Percentiles rank a stretch among this genome's conserved stretches.
These are phyloP conservation scores for Acanthornis magna DNA, from an alignment of 2,797 vertebrate genomes.

Conservation along the genomic window DNA sequence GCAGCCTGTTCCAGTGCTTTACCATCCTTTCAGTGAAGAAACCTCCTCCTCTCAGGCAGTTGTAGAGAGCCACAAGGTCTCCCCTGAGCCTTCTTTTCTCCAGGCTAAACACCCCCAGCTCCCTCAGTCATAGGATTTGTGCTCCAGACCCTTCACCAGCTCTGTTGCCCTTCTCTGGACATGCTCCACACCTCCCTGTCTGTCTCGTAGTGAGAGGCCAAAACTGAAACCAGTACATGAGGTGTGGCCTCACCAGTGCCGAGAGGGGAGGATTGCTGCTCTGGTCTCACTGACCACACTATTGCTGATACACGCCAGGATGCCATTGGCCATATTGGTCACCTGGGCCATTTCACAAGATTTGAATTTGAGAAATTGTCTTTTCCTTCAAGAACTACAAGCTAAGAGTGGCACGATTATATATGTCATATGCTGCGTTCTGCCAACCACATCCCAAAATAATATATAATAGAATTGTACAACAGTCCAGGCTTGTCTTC, in stretches of 20 bases:
- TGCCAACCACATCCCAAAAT: rapidly evolving
- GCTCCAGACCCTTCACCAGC: background rate
- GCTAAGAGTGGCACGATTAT: background rate
- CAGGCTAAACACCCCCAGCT: background rate
- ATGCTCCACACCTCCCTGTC: rapidly evolving
- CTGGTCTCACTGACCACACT: background rate
- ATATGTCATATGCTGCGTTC: background rate
- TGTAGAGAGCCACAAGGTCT: background rate
- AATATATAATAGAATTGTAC: background rate
- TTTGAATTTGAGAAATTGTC: background rate
- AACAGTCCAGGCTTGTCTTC: background rate
- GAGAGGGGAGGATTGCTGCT: background rate
- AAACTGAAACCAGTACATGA: rapidly evolving
- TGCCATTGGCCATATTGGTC: background rate
- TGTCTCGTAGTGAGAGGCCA: background rate
- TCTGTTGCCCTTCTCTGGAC: background rate
- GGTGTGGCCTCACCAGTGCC: no score
- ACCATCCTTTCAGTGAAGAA: background rate
- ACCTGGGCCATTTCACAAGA: background rate
- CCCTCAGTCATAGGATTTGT: background rate
- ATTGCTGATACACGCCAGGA: background rate
- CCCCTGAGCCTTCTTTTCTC: background rate
- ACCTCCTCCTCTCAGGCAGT: background rate
- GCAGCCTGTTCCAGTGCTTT: background rate
- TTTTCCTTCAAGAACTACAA: background rate